Percentiles rank a stretch among this genome's conserved stretches.
Conservation (phyloP, 1,140 invertebrate species). For the Drosophila repletoides region DNA sequence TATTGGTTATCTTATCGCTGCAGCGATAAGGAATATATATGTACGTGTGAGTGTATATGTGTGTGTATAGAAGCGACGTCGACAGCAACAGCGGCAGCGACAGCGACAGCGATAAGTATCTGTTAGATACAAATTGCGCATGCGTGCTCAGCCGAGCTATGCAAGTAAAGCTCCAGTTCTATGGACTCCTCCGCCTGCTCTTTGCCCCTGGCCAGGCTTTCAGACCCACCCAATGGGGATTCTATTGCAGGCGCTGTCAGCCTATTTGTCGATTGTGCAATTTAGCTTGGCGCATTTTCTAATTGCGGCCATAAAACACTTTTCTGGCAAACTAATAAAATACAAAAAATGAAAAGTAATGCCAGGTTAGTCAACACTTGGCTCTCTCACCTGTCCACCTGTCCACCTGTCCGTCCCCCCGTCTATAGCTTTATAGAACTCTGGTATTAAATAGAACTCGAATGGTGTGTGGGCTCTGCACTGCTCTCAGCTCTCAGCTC, state of each 20-base stretch:
- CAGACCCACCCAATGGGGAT: constrained; percentile 11
- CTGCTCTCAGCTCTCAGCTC: too few species aligned
- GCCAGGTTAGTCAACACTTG: constrained; percentile 59
- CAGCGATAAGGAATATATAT: constrained; percentile 47
- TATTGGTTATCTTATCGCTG: constrained; percentile 74
- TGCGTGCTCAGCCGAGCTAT: constrained; percentile 49
- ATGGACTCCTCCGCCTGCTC: too few species aligned
- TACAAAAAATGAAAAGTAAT: too few species aligned
- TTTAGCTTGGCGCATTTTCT: constrained; percentile 73
- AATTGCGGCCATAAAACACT: constrained; percentile 76
- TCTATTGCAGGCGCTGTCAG: constrained; percentile 19
- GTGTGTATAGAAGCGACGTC: constrained; percentile 41
- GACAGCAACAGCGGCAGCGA: constrained; percentile 42
- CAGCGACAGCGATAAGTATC: constrained; percentile 68
- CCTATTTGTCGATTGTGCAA: constrained; percentile 76
- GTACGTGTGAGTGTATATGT: constrained; percentile 9
- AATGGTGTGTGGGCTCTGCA: constrained; percentile 6
- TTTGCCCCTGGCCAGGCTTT: not conserved
- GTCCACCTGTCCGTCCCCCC: not conserved
- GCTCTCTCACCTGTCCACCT: constrained; percentile 28
- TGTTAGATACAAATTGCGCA: constrained; percentile 78
- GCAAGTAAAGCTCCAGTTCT: not conserved
- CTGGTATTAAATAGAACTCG: constrained; percentile 27
- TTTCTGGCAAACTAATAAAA: constrained; percentile 78
- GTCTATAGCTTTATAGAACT: constrained; percentile 27